A percentile compares a stretch with the other conserved stretches of the same genome.
Conservation (phyloP, 2,113 vertebrate genomes). For the Pardalotus punctatus region DNA sequence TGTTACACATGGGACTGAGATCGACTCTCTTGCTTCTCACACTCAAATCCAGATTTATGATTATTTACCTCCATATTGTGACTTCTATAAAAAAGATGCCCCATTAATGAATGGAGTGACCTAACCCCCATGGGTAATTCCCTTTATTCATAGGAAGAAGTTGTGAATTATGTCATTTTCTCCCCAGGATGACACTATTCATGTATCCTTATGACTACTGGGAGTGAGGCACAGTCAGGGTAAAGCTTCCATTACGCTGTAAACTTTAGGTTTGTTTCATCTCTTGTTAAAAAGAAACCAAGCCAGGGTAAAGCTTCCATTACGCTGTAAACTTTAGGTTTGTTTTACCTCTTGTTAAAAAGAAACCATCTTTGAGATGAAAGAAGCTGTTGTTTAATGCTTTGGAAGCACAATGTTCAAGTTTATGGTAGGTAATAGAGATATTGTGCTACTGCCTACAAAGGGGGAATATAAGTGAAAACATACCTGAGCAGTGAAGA, state of each 20-base stretch:
- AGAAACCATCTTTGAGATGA: background rate
- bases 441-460: background rate
- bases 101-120: background rate
- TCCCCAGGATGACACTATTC: background rate
- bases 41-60: background rate
- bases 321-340: background rate
- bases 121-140: background rate
- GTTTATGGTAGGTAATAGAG: background rate
- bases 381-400: background rate
- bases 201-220: background rate
- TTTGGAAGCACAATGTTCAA: background rate
- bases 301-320: background rate
- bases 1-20: background rate
- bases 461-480: background rate
- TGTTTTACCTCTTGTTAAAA: background rate
- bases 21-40: background rate
- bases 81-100: background rate
- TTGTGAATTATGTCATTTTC: background rate
- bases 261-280: background rate
- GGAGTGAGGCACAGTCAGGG: background rate
- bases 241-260: background rate
- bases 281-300: background rate
- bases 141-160: background rate
- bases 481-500: background rate
- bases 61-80: background rate